phyloP scores from a whole-genome alignment of 2,888 invertebrate genomes.

The Aleiodes testaceus region DNA sequence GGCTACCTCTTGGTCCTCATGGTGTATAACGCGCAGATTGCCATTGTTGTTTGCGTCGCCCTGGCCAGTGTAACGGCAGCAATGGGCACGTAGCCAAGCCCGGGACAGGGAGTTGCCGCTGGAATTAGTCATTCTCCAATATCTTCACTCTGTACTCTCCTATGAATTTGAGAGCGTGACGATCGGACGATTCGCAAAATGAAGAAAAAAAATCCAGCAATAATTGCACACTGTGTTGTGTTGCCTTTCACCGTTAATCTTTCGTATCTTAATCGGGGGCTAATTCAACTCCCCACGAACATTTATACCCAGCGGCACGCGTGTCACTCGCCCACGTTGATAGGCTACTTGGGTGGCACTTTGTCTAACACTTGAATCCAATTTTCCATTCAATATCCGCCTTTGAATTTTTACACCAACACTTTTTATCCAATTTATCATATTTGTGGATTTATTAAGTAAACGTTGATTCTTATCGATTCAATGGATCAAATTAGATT shows the following conservation, averaged over 20 bases:
- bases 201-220: background rate
- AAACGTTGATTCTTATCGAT: too few species aligned
- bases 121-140: constrained; percentile 61
- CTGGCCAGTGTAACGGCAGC: constrained; percentile 63
- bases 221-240: constrained; percentile 6
- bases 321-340: constrained; percentile 43
- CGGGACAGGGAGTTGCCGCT: constrained; percentile 62
- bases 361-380: background rate
- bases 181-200: constrained; percentile 1
- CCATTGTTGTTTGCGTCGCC: constrained; percentile 60
- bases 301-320: constrained; percentile 40
- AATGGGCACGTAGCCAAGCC: constrained; percentile 63
- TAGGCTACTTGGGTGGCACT: constrained; percentile 41
- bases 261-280: constrained; percentile 39
- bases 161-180: constrained; percentile 1
- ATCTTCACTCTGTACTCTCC: background rate
- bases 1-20: constrained; percentile 68
- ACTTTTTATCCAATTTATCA: background rate
- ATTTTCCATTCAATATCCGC: constrained; percentile 7
- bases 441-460: background rate
- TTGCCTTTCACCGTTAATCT: constrained; percentile 40
- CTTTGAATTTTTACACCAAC: background rate
- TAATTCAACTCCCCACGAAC: constrained; percentile 35
- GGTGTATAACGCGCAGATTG: constrained; percentile 48
- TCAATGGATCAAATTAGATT: background rate